Percentiles rank a stretch among this genome's conserved stretches.
Conservation (phyloP, 2,797 vertebrate genomes). For the Champsocephalus gunnari region DNA sequence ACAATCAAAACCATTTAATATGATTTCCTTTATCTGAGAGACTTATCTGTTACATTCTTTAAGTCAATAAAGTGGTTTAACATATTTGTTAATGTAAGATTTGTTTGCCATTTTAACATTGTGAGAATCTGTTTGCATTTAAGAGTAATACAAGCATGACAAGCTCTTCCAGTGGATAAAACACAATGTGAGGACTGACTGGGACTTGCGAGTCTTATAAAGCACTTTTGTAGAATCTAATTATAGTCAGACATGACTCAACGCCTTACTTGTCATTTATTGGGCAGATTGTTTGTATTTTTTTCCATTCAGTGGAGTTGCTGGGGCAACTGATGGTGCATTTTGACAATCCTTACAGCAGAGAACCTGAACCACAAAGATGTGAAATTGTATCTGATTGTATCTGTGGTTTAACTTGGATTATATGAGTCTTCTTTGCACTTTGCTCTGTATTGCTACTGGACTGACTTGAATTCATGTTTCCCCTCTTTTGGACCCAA, state of each 20-base stretch:
- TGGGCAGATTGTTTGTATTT: slow-evolving; percentile 47
- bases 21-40: background rate
- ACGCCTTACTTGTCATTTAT: slow-evolving; percentile 46
- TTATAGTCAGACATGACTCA: slow-evolving; percentile 83
- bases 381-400: slow-evolving; percentile 17
- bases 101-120: background rate
- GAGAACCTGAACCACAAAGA: slow-evolving; percentile 10
- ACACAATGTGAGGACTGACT: slow-evolving; percentile 35
- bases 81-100: background rate
- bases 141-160: background rate
- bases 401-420: background rate
- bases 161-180: background rate
- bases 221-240: slow-evolving; percentile 71
- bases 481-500: background rate
- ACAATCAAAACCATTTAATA: background rate
- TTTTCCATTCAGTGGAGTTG: slow-evolving; percentile 60
- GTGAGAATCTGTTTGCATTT: background rate
- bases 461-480: background rate
- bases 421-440: background rate
- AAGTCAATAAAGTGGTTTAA: background rate
- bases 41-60: background rate
- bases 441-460: background rate
- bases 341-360: slow-evolving; percentile 9
- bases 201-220: slow-evolving; percentile 70
- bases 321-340: slow-evolving; percentile 59